Evolutionary conservation across 2,797 vertebrate genomes (phyloP).

Genomic region (Discoglossus pictus): DNA sequence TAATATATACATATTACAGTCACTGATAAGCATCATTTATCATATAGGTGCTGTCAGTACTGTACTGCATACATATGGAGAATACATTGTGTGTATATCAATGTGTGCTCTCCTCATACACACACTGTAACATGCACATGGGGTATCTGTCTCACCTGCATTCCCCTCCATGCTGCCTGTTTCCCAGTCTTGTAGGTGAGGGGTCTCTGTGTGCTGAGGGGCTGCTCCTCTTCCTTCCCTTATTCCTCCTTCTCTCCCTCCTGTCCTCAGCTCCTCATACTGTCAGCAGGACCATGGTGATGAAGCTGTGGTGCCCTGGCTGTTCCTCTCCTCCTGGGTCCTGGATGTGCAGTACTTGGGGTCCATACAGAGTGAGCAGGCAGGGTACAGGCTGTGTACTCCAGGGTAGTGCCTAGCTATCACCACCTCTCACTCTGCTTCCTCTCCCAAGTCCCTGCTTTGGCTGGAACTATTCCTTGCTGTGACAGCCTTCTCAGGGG

Average conservation of each 20-base stretch:
- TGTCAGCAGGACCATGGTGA: conserved; percentile 38
- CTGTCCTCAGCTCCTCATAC: conserved; percentile 60
- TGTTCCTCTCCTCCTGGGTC: background rate
- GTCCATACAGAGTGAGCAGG: conserved; percentile 28
- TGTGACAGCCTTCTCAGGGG: conserved; percentile 16
- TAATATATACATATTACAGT: too few species aligned
- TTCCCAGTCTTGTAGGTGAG: background rate
- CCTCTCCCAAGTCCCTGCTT: conserved; percentile 7
- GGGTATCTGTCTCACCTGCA: conserved; percentile 40
- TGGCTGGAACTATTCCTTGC: conserved; percentile 6
- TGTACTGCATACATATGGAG: too few species aligned
- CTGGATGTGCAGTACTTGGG: background rate
- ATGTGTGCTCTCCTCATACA: too few species aligned
- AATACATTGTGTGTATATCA: too few species aligned
- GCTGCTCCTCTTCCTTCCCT: conserved; percentile 4
- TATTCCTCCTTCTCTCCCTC: conserved; percentile 34
- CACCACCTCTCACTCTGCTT: background rate
- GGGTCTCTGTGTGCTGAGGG: background rate
- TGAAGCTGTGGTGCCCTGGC: background rate
- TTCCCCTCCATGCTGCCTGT: conserved; percentile 27
- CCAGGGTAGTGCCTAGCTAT: background rate
- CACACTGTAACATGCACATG: too few species aligned
- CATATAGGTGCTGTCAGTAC: too few species aligned
- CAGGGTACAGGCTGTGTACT: background rate
- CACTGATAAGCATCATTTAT: too few species aligned